Evolutionary conservation across 2,888 invertebrate genomes (phyloP).

Genomic region (Sarcophaga caerulescens): DNA sequence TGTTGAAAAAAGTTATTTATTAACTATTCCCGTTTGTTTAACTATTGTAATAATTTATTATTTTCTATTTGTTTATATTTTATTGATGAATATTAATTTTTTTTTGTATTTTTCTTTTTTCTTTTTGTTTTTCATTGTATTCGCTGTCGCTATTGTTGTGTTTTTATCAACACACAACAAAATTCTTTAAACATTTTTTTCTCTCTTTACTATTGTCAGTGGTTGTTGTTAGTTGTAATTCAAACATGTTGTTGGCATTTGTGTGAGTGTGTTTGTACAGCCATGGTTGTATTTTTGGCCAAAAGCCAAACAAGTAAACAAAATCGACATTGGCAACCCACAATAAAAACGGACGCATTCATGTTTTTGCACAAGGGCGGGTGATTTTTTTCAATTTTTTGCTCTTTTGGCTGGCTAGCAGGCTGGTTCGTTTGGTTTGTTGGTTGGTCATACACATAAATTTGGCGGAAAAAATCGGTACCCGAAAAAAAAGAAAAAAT

Average conservation of each 20-base stretch:
- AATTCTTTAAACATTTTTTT: background rate
- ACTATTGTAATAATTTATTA: background rate
- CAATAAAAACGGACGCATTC: slow-evolving; percentile 35
- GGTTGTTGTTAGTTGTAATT: slow-evolving; percentile 36
- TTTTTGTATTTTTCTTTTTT: slow-evolving; percentile 33
- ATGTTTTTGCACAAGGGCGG: slow-evolving; percentile 51
- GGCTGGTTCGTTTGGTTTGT: background rate
- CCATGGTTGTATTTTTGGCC: slow-evolving; percentile 47
- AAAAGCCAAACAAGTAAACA: slow-evolving; percentile 64
- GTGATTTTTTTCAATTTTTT: background rate
- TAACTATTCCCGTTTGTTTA: background rate
- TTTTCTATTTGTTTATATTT: background rate
- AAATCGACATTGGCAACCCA: slow-evolving; percentile 60
- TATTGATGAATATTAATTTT: slow-evolving; percentile 13
- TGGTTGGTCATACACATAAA: slow-evolving; percentile 24
- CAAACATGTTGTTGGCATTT: slow-evolving; percentile 3
- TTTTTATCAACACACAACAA: slow-evolving; percentile 1
- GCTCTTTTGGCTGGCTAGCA: background rate
- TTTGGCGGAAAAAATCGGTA: slow-evolving; percentile 33
- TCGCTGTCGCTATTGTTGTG: slow-evolving; percentile 14
- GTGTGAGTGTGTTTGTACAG: background rate
- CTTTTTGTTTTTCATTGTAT: background rate
- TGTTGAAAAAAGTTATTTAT: too few species aligned
- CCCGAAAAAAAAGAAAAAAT: background rate
- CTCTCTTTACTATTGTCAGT: slow-evolving; percentile 30